A percentile compares a stretch with the other conserved stretches of the same genome.
phyloP scores from a whole-genome alignment of 2,888 invertebrate species.

The Oegoconia quadripuncta region DNA sequence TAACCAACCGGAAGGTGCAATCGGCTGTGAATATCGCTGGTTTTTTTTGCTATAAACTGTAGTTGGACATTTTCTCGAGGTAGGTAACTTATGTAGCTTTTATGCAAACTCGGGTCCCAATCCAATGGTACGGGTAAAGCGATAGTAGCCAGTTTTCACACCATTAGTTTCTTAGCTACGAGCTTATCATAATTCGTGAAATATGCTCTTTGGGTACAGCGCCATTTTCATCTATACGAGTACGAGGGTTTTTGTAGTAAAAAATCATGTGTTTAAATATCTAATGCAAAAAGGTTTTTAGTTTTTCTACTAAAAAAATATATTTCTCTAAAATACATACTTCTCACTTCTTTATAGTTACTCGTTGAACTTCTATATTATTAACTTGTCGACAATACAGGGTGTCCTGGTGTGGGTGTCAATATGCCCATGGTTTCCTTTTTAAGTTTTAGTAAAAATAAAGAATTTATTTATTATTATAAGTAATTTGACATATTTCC shows the following conservation, averaged over 20 bases:
- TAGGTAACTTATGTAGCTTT: conserved; percentile 19
- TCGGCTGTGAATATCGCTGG: conserved; percentile 21
- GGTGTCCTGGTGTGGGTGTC: too few relatives aligned
- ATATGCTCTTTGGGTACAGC: conserved; percentile 23
- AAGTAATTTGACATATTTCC: conserved; percentile 3
- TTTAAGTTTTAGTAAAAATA: too few relatives aligned
- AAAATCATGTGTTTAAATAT: too few relatives aligned
- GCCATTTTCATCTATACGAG: conserved; percentile 3
- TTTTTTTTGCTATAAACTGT: conserved; percentile 16
- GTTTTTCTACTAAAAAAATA: too few relatives aligned
- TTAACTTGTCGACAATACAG: too few relatives aligned
- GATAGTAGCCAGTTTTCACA: conserved; percentile 49
- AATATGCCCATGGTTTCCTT: too few relatives aligned
- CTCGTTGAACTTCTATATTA: too few relatives aligned
- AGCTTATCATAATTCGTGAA: conserved; percentile 47
- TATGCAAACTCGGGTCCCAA: conserved; percentile 42
- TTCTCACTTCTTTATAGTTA: too few relatives aligned
- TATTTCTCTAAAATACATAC: too few relatives aligned
- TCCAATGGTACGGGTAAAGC: conserved; percentile 31
- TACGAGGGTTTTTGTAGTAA: too few relatives aligned
- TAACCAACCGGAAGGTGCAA: conserved; percentile 22
- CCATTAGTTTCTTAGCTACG: conserved; percentile 52
- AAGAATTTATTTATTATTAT: background rate
- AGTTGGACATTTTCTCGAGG: conserved; percentile 4
- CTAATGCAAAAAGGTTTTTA: too few relatives aligned